Percentiles rank a stretch among this genome's conserved stretches.
phyloP scores from a whole-genome alignment of 2,888 invertebrate genomes.

The Apocheima hispidaria region DNA sequence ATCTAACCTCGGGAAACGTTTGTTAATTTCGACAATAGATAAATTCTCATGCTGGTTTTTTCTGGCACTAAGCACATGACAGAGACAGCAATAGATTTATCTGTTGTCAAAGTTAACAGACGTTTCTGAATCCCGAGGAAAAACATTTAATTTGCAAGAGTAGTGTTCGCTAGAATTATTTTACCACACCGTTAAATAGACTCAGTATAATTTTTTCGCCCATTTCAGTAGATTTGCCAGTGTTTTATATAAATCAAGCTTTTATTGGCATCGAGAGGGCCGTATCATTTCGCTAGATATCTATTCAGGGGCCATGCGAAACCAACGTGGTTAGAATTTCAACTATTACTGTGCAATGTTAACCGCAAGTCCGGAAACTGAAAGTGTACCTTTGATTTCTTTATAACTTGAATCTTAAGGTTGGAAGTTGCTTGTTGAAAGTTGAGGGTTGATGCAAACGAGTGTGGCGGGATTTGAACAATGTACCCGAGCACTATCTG shows the following conservation, averaged over 20 bases:
- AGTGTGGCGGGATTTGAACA: slow-evolving; percentile 53
- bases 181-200: neutral
- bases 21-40: too few species aligned
- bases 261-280: slow-evolving; percentile 78
- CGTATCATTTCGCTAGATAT: slow-evolving; percentile 80
- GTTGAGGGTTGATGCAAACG: slow-evolving; percentile 24
- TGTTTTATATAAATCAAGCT: slow-evolving; percentile 76
- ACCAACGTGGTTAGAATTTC: slow-evolving; percentile 71
- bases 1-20: too few species aligned
- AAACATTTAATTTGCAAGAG: too few species aligned
- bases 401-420: neutral
- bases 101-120: too few species aligned
- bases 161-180: neutral
- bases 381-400: neutral
- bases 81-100: too few species aligned
- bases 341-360: slow-evolving; percentile 41
- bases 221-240: slow-evolving; percentile 62
- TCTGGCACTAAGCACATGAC: too few species aligned
- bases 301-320: slow-evolving; percentile 79
- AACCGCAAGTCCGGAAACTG: slow-evolving; percentile 32
- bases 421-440: slow-evolving; percentile 16
- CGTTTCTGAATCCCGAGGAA: too few species aligned
- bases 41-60: too few species aligned
- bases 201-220: slow-evolving; percentile 43
- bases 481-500: slow-evolving; percentile 72